Evolutionary conservation across 2,797 vertebrate species (phyloP), one percentile per base, ranked within the genome.

Genomic region (Bradypus variegatus): DNA sequence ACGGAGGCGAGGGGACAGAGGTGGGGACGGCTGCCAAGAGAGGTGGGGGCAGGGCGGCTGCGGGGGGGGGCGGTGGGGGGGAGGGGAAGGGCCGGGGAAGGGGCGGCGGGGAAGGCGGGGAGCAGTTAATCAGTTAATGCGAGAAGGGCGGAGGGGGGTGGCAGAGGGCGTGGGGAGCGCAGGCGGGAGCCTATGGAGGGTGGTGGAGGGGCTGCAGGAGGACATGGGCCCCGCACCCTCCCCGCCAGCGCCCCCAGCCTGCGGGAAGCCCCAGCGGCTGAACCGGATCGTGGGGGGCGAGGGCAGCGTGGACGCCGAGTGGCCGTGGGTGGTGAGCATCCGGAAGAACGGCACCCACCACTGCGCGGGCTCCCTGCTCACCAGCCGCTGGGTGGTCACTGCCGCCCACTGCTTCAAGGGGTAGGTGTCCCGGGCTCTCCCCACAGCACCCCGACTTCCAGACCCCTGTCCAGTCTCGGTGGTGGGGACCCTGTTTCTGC

Each of bases 321-420:
- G 96, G 96, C 97, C 97, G 2, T 97, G 97, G 97, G 58, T 96
- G 0, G 96, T 97, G 48, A 97, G 96, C 94, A 92, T 97, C 85
- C 94, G 31, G 85, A 94, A 95, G 94, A 96, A 96, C 0, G 86
- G 94, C 3, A 91, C 91, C 16, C 96, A 97, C 77, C 95, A 96
- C 89, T 97, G 96, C 0, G 97, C 96, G 0, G 97, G 97, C 45
- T 96, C 97, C 58, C 84, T 97, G 83, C 92, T 97, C 92, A 96
- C 94, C 88, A 65, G 55, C 60, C 95, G n/a, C 70, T 97, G 97
- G 97, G 94, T 96, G 72, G 69, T 96, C 93, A 96, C 96, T 0
- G 97, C 97, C 0, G 96, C 97, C 27, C 96, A 97, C 79, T 97
- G 97, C 78, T 97, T 97, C 91, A 96, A 95, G 69, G 77, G 75